Base-by-base conservation (phyloP, 2,888 invertebrate species). In the Morpho achilles region DNA sequence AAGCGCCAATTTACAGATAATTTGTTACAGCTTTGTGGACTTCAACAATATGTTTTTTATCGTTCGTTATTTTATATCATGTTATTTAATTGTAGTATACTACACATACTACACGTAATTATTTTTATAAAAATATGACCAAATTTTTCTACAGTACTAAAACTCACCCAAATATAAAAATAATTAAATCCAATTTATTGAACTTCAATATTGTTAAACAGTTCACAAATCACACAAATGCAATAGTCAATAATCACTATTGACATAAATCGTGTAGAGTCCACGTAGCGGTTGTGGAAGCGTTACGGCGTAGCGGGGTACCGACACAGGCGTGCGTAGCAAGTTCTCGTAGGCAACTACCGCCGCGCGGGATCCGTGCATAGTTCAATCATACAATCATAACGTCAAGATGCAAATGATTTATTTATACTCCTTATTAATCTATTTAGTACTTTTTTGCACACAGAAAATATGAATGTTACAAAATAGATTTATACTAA, bases 261-360 rank as follows among this genome's bases (percentile, higher is more conserved):
- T 48, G 32, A 52, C 47, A 42, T 23, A 32, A 55, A 53, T 46
- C 42, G 42, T 60, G 39, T 56, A 43, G 51, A 45, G 47, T 45
- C 16, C 43, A 41, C 59, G 56, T 58, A 60, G 51, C 53, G 41
- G 39, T 59, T 54, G 60, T 63, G 59, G 59, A 52, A 56, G 58
- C 51, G 65, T 62, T 66, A 65, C 67, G 54, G 22, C 61, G 63
- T 62, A 64, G 64, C 61, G 44, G 41, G 41, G 41, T 45, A 48
- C 62, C 59, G 61, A 58, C 58, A 71, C 79, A 65, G 66, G 74
- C 73, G 73, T 64, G 58, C 77, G 70, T 66, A 64, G 61, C 69
- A 75, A 70, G 66, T 60, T 72, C 78, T 74, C 75, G 78, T 70
- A 75, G 73, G 67, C 75, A 68, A 85, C 85, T 84, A 80, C 77